Evolutionary conservation across 2,888 invertebrate species (phyloP).

Genomic region (Drosophila nigritarsus): DNA sequence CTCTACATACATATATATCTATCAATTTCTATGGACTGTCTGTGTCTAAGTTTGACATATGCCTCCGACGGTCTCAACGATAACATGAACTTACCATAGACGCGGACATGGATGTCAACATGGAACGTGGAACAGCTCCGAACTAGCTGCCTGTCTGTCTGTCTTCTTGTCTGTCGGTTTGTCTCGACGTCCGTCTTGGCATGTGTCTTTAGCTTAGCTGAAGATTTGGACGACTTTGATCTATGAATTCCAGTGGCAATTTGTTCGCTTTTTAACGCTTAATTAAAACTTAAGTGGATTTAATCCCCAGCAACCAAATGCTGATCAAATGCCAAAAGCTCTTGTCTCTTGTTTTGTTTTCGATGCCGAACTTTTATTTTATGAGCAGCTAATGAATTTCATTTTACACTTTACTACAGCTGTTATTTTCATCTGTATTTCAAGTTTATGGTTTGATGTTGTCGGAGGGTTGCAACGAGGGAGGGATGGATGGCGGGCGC

Average conservation of each 20-base stretch:
- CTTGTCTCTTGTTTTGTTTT: slow-evolving; percentile 3
- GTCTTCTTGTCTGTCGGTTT: slow-evolving; percentile 8
- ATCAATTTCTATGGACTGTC: slow-evolving; percentile 37
- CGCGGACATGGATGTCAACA: slow-evolving; percentile 37
- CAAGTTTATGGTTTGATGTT: slow-evolving; percentile 1
- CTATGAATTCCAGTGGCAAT: slow-evolving; percentile 37
- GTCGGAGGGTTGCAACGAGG: slow-evolving; percentile 45
- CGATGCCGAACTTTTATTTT: slow-evolving; percentile 14
- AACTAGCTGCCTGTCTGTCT: slow-evolving; percentile 6
- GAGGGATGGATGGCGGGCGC: slow-evolving; percentile 24
- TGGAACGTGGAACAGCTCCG: slow-evolving; percentile 12
- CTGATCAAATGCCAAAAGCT: slow-evolving; percentile 37
- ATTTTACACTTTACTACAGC: slow-evolving; percentile 15
- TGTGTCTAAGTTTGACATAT: slow-evolving; percentile 28
- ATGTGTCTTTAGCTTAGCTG: slow-evolving; percentile 10
- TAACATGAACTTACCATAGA: slow-evolving; percentile 41
- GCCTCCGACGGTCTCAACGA: slow-evolving; percentile 9
- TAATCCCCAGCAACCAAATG: slow-evolving; percentile 42
- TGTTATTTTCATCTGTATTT: background rate
- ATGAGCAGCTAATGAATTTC: slow-evolving; percentile 46
- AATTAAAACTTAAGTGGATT: slow-evolving; percentile 64
- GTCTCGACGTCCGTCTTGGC: slow-evolving; percentile 5
- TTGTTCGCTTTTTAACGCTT: slow-evolving; percentile 59
- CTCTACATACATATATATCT: slow-evolving; percentile 16
- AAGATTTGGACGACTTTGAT: slow-evolving; percentile 8